Conservation (phyloP, 2,888 invertebrate genomes). For the Tetanocera ferruginea region DNA sequence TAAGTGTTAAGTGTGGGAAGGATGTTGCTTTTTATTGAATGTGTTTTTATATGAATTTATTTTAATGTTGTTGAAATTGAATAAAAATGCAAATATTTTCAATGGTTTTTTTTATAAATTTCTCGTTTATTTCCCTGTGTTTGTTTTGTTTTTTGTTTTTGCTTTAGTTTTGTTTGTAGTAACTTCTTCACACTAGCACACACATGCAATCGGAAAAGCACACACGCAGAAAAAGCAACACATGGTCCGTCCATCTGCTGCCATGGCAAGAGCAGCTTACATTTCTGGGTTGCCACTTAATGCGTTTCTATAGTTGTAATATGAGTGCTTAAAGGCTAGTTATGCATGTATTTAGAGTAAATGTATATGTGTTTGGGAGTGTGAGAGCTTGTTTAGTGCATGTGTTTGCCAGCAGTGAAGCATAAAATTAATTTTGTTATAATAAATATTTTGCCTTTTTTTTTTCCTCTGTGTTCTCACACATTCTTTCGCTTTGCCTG, state of each 20-base stretch:
- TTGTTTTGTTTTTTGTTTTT: neutral
- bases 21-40: too few relatives aligned
- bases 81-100: conserved; percentile 29
- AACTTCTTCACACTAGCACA: neutral
- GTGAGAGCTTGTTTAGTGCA: neutral
- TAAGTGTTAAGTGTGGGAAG: too few relatives aligned
- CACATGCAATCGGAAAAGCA: neutral
- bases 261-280: neutral
- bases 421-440: conserved; percentile 20
- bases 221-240: neutral
- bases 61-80: conserved; percentile 9
- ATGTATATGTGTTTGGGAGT: neutral
- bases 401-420: neutral
- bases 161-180: neutral
- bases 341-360: neutral
- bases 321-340: too few relatives aligned
- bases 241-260: too few relatives aligned
- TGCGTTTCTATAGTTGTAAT: neutral
- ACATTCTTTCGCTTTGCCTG: neutral
- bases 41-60: neutral
- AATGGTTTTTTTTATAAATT: neutral
- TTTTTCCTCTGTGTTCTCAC: neutral
- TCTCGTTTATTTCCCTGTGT: neutral
- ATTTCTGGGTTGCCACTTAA: neutral
- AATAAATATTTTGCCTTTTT: conserved; percentile 2